Conservation (phyloP, 2,888 invertebrate genomes). For the Cheilosia pagana region DNA sequence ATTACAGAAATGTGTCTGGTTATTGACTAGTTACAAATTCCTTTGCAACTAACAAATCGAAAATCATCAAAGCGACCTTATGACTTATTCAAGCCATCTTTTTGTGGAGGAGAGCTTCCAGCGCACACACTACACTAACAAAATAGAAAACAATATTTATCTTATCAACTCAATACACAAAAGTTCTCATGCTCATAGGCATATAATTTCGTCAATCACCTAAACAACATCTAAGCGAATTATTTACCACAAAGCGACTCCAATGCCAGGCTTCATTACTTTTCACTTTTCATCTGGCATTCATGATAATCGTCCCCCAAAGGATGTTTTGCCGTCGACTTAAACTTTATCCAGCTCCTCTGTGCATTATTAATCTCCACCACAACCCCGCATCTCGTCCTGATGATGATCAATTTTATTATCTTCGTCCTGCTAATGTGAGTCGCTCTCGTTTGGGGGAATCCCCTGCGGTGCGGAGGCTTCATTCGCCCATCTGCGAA, state of each 20-base stretch:
- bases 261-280: slow-evolving; percentile 66
- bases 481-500: background rate
- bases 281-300: slow-evolving; percentile 73
- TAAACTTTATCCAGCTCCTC: slow-evolving; percentile 53
- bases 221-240: slow-evolving; percentile 49
- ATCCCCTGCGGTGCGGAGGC: background rate
- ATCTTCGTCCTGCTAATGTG: slow-evolving; percentile 37
- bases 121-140: background rate
- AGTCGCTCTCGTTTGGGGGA: slow-evolving; percentile 11
- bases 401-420: slow-evolving; percentile 74
- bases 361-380: slow-evolving; percentile 71
- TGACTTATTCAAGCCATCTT: no score
- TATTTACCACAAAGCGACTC: slow-evolving; percentile 51
- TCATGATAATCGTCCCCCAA: slow-evolving; percentile 72
- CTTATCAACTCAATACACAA: background rate
- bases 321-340: slow-evolving; percentile 41
- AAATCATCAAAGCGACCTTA: no score
- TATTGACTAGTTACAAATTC: no score
- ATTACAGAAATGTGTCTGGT: no score
- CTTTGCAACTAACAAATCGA: no score
- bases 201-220: slow-evolving; percentile 27
- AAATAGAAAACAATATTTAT: background rate
- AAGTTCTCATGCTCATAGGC: slow-evolving; percentile 41
- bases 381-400: slow-evolving; percentile 54
- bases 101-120: background rate